Percentiles rank a stretch among this genome's conserved stretches.
phyloP scores from a whole-genome alignment of 2,113 vertebrate species.

The Crotalus viridis region DNA sequence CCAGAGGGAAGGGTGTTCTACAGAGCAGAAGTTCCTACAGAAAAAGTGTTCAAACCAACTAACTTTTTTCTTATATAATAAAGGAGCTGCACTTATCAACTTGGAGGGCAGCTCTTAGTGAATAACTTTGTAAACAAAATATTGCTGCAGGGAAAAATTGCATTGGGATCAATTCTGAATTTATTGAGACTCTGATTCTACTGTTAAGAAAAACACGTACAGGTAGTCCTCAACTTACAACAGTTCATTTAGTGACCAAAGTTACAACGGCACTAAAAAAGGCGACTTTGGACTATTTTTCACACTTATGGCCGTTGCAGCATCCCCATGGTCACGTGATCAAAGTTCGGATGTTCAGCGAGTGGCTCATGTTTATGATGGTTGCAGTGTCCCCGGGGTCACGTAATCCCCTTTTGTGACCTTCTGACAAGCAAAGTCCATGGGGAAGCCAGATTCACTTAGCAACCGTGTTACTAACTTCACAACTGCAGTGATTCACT shows the following conservation, averaged over 20 bases:
- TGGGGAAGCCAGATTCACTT: too few relatives aligned
- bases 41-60: not conserved
- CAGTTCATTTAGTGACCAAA: not conserved
- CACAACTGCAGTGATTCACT: not conserved
- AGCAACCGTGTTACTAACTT: not conserved
- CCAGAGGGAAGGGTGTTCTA: not conserved
- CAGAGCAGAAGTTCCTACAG: not conserved
- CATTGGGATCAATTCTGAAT: not conserved
- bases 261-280: not conserved
- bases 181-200: not conserved
- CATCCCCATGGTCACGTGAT: not conserved
- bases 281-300: not conserved
- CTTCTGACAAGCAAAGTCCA: not conserved
- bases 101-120: rapidly evolving
- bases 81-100: rapidly evolving
- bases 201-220: rapidly evolving
- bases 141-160: not conserved
- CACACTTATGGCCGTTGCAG: not conserved
- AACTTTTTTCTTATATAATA: not conserved
- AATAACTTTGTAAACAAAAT: not conserved
- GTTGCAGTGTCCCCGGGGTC: not conserved
- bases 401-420: not conserved
- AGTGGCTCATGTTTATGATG: not conserved
- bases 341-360: not conserved
- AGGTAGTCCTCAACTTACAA: not conserved